Base-by-base conservation (phyloP, 2,888 invertebrate species). In the Elmis aenea region DNA sequence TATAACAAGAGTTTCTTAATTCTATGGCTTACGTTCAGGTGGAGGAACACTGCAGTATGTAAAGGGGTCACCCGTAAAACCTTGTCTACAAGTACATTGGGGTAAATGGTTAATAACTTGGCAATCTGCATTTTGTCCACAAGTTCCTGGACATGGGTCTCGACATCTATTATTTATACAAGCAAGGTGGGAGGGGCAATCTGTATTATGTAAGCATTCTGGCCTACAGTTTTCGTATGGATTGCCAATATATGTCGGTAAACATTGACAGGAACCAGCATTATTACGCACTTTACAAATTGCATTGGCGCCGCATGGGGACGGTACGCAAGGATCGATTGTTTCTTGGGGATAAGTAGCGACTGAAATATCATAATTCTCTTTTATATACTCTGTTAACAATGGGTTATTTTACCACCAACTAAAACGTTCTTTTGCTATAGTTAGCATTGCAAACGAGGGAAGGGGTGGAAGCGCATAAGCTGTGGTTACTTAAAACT, bases 161-260 rank as follows among this genome's bases (percentile, higher is more conserved):
- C 70, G 64, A 59, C 83, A 83, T 68, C 78, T 81, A 59, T 77
- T 78, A 55, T 73, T 73, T 45, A 75, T 72, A 61, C 83, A 83
- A 26, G 81, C 76, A 61, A 66, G 70, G 48, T 71, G 72, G 36
- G 79, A 71, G n/a, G 76, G 68, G 57, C 81, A 83, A 58, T 81
- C 81, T 16, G 77, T 72, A 62, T 81, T 78, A 25, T 77, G 68
- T 50, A 77, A 67, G 57, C 81, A 82, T 64, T 81, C 81, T 13
- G 81, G 81, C 59, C 79, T 73, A 58, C 85, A 85, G 38, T 77
- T 76, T 68, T 82, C 78, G 57, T 83, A 85, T 22, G 87, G 86
- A 61, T 86, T 83, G 50, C 88, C 87, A 51, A 79, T 75, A 64
- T 82, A 82, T 46, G 81, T 81, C 3, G 78, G 73, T 36, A 78